Evolutionary conservation across 2,888 invertebrate species (phyloP), one percentile per base, ranked within the genome.

Genomic region (Globia sparganii): DNA sequence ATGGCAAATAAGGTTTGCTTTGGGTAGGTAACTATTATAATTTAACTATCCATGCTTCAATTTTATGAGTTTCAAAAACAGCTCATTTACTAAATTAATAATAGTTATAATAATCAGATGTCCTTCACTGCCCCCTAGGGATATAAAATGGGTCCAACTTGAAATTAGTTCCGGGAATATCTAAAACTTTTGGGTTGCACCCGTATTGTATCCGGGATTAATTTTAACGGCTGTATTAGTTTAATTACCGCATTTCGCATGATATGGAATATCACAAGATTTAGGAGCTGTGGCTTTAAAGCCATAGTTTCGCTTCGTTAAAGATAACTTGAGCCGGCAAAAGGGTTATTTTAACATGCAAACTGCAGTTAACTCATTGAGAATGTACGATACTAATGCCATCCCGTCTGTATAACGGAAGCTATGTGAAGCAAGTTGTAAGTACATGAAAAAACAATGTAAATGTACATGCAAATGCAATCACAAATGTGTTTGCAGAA

Each of bases 131-230:
- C 89, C 85, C 92, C 90, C 90, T 78, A 64, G 91, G 90, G 92
- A 88, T 87, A 84, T 88, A 88, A 91, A 91, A 91, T 86, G 90
- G 89, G 87, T 83, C 81, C 80, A 91, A 91, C 91, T 92, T 90
- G 82, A 91, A 93, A 93, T 91, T 92, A 93, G 92, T 93, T 93
- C 88, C 88, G 89, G 90, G 90, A 92, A 91, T 91, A 91, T 88
- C 86, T 86, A 85, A 90, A 94, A 93, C 92, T 94, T 94, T 93
- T 91, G 93, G 94, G 94, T 92, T 91, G 87, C 90, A 90, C 88
- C 89, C 89, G 85, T 89, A 89, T 88, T 87, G 86, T 88, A 87
- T 87, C 83, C 83, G 77, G 87, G 91, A 90, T 91, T 91, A 91
- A 91, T 91, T 90, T 91, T 91, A 91, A 90, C 86, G 88, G 87